Conservation (phyloP, 1,140 invertebrate genomes). For the Anastatus disparis region DNA sequence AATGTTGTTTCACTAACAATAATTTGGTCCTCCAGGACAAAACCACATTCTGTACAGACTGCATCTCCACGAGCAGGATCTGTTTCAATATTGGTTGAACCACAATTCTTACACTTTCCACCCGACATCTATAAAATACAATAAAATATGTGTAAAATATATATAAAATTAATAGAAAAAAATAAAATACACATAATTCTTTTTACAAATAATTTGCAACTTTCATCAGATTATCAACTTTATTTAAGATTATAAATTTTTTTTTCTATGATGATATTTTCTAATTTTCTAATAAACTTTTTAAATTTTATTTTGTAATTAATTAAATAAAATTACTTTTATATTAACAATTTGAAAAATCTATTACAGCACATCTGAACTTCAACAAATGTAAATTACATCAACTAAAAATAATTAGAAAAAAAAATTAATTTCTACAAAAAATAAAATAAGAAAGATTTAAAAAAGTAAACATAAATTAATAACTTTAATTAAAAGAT, state of each 20-base stretch:
- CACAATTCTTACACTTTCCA: constrained; percentile 89
- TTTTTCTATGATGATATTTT: too few relatives aligned
- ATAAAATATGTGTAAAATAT: too few relatives aligned
- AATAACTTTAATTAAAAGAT: too few relatives aligned
- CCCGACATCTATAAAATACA: constrained; percentile 65
- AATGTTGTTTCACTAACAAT: constrained; percentile 98
- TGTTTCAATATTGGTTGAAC: constrained; percentile 92
- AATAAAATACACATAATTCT: neutral
- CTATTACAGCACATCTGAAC: too few relatives aligned
- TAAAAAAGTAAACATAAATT: too few relatives aligned
- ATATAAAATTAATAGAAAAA: neutral
- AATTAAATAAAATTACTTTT: too few relatives aligned
- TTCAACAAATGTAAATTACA: too few relatives aligned
- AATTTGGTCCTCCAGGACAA: constrained; percentile 93
- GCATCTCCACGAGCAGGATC: constrained; percentile 93
- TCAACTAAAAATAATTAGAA: neutral
- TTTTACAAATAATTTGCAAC: neutral
- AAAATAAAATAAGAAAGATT: neutral
- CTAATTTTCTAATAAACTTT: too few relatives aligned
- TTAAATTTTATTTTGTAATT: too few relatives aligned
- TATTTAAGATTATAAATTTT: too few relatives aligned
- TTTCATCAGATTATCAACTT: neutral
- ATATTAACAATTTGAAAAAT: too few relatives aligned
- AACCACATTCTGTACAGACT: constrained; percentile 95
- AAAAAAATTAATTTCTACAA: neutral